These are phyloP conservation scores for Conchocele bisecta DNA, from an alignment of 2,888 invertebrate genomes.

Conservation along the genomic window DNA sequence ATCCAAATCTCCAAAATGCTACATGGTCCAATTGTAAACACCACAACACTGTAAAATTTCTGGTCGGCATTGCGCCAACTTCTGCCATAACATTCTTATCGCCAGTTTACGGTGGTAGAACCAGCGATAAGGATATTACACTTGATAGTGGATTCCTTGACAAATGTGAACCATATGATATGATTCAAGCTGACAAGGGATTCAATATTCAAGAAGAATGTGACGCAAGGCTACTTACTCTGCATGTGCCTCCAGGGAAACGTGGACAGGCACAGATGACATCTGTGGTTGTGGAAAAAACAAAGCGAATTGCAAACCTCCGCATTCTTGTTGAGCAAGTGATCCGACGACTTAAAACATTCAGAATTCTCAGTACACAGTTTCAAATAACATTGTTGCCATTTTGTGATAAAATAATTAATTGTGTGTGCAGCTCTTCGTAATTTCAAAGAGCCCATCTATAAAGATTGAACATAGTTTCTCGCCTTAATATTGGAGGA, in stretches of 20 bases:
- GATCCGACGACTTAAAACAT: neutral
- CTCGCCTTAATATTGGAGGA: too few relatives aligned
- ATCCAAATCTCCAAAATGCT: constrained; percentile 26
- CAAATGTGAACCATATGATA: constrained; percentile 37
- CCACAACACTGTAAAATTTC: constrained; percentile 50
- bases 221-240: neutral
- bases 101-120: constrained; percentile 46
- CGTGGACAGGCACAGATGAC: constrained; percentile 18
- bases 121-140: constrained; percentile 52
- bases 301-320: neutral
- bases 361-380: neutral
- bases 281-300: neutral
- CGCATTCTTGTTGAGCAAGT: constrained; percentile 4
- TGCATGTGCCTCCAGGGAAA: constrained; percentile 19
- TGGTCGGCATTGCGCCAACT: constrained; percentile 57
- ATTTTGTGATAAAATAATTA: neutral
- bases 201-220: constrained; percentile 22
- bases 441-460: constrained; percentile 8
- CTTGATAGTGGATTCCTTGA: constrained; percentile 40
- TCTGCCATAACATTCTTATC: constrained; percentile 52
- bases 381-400: too few relatives aligned
- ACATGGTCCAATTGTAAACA: constrained; percentile 54
- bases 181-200: constrained; percentile 47
- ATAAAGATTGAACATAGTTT: neutral
- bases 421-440: constrained; percentile 6